phyloP scores from a whole-genome alignment of 2,113 vertebrate species.

The Mustela lutreola region DNA sequence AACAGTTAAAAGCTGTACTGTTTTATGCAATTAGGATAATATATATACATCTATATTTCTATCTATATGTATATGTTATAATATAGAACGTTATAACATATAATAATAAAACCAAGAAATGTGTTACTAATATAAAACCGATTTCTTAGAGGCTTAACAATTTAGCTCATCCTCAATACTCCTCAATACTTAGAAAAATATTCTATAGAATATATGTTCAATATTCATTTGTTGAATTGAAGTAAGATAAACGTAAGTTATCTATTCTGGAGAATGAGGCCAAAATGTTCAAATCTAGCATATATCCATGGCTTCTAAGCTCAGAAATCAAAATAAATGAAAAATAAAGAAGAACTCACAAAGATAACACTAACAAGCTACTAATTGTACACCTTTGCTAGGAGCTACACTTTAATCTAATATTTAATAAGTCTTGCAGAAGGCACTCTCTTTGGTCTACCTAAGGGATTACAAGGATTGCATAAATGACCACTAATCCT shows the following conservation, averaged over 20 bases:
- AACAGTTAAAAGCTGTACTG: neutral
- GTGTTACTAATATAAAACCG: neutral
- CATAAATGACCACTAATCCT: neutral
- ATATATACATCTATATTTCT: too few species aligned
- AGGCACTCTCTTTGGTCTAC: neutral
- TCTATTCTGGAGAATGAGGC: neutral
- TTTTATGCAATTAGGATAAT: neutral
- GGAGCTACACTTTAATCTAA: neutral
- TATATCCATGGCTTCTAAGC: neutral
- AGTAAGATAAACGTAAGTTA: neutral
- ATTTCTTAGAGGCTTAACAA: neutral
- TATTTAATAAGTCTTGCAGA: neutral
- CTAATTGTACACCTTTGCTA: neutral
- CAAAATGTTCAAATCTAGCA: neutral
- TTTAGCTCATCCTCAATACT: neutral
- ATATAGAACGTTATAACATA: too few species aligned
- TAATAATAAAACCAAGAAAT: neutral
- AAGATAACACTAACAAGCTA: neutral
- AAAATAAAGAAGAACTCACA: neutral
- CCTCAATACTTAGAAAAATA: neutral
- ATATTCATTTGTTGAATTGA: neutral
- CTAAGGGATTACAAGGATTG: neutral
- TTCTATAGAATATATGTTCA: neutral
- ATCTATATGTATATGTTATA: too few species aligned
- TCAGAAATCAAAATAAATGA: slow-evolving; percentile 7